Conservation (phyloP, 1,140 invertebrate genomes). For the Apis cerana region DNA sequence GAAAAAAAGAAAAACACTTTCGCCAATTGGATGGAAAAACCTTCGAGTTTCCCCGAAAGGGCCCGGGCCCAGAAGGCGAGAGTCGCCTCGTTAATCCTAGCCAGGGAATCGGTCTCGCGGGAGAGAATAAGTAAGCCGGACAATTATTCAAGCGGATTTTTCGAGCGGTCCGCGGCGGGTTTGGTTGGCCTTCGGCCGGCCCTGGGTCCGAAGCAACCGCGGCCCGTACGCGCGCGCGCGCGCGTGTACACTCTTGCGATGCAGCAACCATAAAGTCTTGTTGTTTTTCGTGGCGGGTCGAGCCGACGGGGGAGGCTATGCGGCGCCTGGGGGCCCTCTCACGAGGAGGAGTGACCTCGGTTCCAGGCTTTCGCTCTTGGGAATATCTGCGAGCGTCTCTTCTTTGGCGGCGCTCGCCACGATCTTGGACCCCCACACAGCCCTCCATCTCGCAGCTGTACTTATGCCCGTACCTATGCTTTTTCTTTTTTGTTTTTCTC, state of each 20-base stretch:
- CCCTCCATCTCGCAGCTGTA: constrained; percentile 19
- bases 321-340: constrained; percentile 80
- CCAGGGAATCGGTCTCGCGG: constrained; percentile 11
- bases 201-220: constrained; percentile 58
- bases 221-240: constrained; percentile 4
- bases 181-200: constrained; percentile 61
- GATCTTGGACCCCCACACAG: constrained; percentile 49
- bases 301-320: constrained; percentile 71
- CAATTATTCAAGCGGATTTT: constrained; percentile 43
- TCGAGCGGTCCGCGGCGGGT: constrained; percentile 25
- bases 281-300: constrained; percentile 71
- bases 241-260: constrained; percentile 54
- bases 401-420: constrained; percentile 60
- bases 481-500: no score
- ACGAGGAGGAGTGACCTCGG: constrained; percentile 80
- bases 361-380: constrained; percentile 75
- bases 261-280: constrained; percentile 71
- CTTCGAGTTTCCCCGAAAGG: neutral
- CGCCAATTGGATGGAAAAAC: neutral
- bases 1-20: no score
- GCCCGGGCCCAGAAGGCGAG: neutral
- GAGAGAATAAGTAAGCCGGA: constrained; percentile 14
- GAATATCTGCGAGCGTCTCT: constrained; percentile 72
- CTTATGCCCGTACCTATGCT: neutral
- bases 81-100: constrained; percentile 2